These are phyloP conservation scores for Mellivora capensis DNA, from an alignment of 2,113 vertebrate genomes.

Conservation along the genomic window DNA sequence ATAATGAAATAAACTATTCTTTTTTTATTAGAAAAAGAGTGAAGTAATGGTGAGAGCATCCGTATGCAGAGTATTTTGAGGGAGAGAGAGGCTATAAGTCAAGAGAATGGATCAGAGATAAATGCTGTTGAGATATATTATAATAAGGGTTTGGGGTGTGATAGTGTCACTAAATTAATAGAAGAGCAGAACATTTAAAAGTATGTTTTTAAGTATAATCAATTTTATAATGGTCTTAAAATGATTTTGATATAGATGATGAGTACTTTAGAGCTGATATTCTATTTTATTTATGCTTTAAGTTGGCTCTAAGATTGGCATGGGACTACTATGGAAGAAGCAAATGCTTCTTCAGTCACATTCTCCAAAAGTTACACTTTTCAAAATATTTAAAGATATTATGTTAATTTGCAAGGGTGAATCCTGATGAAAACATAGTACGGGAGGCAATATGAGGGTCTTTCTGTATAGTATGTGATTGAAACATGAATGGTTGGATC, in stretches of 20 bases:
- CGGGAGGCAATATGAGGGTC: not conserved
- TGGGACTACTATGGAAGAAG: not conserved
- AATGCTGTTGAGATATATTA: not conserved
- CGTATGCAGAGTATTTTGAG: not conserved
- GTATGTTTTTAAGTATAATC: not conserved
- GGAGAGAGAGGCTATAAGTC: not conserved
- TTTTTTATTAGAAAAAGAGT: not conserved
- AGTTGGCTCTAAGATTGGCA: not conserved
- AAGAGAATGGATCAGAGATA: not conserved
- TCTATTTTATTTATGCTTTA: not conserved
- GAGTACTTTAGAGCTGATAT: not conserved
- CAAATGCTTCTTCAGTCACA: not conserved
- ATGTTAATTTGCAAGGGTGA: not conserved
- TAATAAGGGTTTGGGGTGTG: not conserved
- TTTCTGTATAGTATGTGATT: not conserved
- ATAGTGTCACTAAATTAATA: not conserved
- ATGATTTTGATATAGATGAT: not conserved
- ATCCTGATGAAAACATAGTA: not conserved
- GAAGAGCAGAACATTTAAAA: not conserved
- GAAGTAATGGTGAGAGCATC: not conserved
- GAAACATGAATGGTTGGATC: not conserved
- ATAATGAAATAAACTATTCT: not conserved
- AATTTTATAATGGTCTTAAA: not conserved
- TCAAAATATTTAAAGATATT: not conserved
- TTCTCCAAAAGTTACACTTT: not conserved